phyloP scores from a whole-genome alignment of 2,888 invertebrate species.

The Shargacucullia verbasci region DNA sequence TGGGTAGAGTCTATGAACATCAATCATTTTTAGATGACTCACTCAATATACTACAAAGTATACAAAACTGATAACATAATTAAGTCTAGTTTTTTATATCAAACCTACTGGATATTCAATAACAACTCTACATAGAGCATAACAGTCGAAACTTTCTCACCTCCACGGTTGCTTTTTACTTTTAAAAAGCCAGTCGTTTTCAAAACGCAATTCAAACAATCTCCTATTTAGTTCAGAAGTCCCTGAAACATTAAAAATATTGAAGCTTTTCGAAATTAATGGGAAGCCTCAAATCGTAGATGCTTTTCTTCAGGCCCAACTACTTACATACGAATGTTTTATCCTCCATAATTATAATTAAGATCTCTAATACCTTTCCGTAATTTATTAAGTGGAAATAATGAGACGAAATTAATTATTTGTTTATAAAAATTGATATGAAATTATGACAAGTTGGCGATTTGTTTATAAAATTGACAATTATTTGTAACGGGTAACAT shows the following conservation, averaged over 20 bases:
- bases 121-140: not conserved
- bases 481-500: conserved; percentile 30
- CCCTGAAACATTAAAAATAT: conserved; percentile 70
- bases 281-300: not conserved
- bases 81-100: too few species aligned
- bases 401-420: not conserved
- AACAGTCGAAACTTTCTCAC: conserved; percentile 63
- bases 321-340: conserved; percentile 77
- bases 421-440: conserved; percentile 1
- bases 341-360: conserved; percentile 69
- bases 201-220: conserved; percentile 78
- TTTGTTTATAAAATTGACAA: conserved; percentile 45
- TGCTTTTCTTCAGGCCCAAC: conserved; percentile 13
- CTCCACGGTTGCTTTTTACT: conserved; percentile 84
- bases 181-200: conserved; percentile 83
- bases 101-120: not conserved
- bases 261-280: conserved; percentile 15
- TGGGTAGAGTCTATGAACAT: too few species aligned
- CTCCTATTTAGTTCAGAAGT: conserved; percentile 76
- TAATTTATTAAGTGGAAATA: not conserved
- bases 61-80: too few species aligned
- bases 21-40: too few species aligned
- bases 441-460: conserved; percentile 50
- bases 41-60: too few species aligned
- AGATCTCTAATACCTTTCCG: not conserved